Evolutionary conservation across 1,140 invertebrate genomes (phyloP), one percentile per base, ranked within the genome.

Genomic region (Hestina assimilis): DNA sequence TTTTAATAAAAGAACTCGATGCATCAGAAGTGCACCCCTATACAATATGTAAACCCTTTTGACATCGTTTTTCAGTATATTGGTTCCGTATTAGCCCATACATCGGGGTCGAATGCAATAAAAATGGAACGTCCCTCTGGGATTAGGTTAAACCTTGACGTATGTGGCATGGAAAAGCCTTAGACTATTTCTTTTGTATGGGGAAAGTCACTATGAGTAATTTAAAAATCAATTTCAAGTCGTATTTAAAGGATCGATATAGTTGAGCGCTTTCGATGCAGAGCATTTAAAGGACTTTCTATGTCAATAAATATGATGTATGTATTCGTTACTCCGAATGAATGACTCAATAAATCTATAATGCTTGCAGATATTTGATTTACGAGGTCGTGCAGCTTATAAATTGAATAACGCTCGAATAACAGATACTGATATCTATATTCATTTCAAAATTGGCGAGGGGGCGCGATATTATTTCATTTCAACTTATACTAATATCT

Each of bases 91-190:
- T 82, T 83, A 77, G 63, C 45, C 72, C 67, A 72, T 84, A 79
- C 56, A 80, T 85, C 81, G 85, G 72, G 69, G 67, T 62, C 64
- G 71, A 73, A 68, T 42, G 78, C 75, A 85, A 87, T 87, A 85
- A 87, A 81, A 85, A 82, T 80, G 75, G 75, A 67, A 75, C 69
- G 70, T 77, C 82, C 82, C 79, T 64, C 63, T 64, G 67, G 78
- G 81, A 83, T 85, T 87, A 82, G 71, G 71, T 60, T 71, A 83
- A 85, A 84, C 76, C 74, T 77, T 85, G 80, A 85, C 79, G 70
- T 78, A 87, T 85, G 82, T 81, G 82, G 78, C 80, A 78, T 50
- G 56, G 69, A 66, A 73, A 82, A 85, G 72, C 80, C 77, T 80
- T 69, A 71, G 62, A 65, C 76, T 65, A 69, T 76, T 72, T 66